A percentile compares a stretch with the other conserved stretches of the same genome.
phyloP scores from a whole-genome alignment of 2,888 invertebrate genomes.

The Lypha dubia region DNA sequence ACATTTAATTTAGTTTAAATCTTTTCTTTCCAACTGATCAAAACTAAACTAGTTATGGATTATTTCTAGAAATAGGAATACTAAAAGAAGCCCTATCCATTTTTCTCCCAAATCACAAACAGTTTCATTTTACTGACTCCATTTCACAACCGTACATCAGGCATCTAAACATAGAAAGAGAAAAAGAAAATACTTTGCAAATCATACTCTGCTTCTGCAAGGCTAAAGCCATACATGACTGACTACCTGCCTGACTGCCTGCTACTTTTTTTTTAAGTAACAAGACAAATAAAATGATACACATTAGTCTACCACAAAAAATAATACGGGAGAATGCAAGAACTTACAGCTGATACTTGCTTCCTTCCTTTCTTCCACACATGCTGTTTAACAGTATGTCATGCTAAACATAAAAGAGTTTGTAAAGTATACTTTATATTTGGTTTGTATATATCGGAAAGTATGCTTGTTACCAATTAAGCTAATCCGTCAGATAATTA shows the following conservation, averaged over 20 bases:
- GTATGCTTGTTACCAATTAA: conserved; percentile 82
- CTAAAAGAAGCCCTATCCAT: too few species aligned
- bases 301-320: not conserved
- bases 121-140: not conserved
- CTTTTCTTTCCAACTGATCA: too few species aligned
- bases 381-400: conserved; percentile 7
- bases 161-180: not conserved
- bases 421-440: conserved; percentile 19
- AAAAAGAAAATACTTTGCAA: not conserved
- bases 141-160: not conserved
- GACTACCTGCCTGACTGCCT: not conserved
- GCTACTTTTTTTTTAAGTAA: conserved; percentile 20
- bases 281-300: conserved; percentile 39
- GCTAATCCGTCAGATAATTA: conserved; percentile 83
- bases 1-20: too few species aligned
- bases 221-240: not conserved
- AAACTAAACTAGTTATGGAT: too few species aligned
- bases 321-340: not conserved
- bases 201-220: not conserved
- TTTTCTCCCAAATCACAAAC: not conserved
- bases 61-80: too few species aligned
- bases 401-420: conserved; percentile 8
- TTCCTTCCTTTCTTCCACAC: not conserved
- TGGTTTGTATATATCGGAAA: conserved; percentile 69
- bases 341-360: not conserved